Conservation (phyloP, 2,113 vertebrate species). For the Haemorhous mexicanus region DNA sequence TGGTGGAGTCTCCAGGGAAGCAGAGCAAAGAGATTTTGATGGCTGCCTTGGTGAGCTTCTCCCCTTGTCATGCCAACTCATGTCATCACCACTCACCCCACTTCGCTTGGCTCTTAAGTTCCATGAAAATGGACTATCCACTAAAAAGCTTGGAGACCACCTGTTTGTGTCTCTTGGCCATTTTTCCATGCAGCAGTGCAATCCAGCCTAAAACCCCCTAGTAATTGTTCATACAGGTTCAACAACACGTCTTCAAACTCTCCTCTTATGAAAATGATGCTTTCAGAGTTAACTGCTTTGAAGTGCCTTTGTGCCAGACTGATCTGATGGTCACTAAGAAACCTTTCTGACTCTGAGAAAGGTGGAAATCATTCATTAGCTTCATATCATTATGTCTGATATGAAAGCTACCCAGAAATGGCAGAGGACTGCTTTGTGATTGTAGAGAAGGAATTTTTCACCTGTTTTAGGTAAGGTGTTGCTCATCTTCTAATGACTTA, state of each 20-base stretch:
- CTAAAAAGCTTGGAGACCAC: not conserved
- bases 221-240: not conserved
- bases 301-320: not conserved
- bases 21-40: not conserved
- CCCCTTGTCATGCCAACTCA: not conserved
- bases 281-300: not conserved
- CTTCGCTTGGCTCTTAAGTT: not conserved
- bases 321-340: not conserved
- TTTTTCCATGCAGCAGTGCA: not conserved
- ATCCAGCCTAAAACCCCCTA: not conserved
- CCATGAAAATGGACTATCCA: not conserved
- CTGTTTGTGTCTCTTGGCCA: not conserved
- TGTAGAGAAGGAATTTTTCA: not conserved
- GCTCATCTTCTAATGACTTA: not conserved
- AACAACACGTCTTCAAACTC: not conserved
- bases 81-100: fast-evolving
- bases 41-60: not conserved
- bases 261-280: not conserved
- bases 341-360: not conserved
- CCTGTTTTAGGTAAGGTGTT: not conserved
- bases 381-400: not conserved
- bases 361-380: not conserved
- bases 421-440: not conserved
- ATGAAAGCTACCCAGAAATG: not conserved
- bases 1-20: not conserved